These are phyloP conservation scores for Tribolium freemani DNA, from an alignment of 2,888 invertebrate genomes.

Conservation along the genomic window DNA sequence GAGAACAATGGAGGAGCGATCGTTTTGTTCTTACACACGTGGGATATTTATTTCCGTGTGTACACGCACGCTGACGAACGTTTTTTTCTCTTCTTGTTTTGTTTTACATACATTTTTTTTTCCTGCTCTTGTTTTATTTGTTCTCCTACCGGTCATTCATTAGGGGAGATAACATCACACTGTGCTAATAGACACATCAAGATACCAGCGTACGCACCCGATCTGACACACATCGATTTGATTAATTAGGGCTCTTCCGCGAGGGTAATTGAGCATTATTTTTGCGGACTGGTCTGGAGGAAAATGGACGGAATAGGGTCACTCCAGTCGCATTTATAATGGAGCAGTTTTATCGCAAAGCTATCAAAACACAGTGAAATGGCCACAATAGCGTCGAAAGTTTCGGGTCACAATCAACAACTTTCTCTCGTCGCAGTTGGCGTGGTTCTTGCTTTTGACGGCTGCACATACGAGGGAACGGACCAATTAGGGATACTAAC, in stretches of 20 bases:
- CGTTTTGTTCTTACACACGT: conserved; percentile 63
- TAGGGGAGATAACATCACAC: background rate
- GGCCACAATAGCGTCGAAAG: conserved; percentile 34
- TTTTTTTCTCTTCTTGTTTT: background rate
- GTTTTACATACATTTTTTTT: background rate
- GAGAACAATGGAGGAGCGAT: conserved; percentile 68
- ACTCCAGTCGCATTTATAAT: background rate
- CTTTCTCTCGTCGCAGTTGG: conserved; percentile 29
- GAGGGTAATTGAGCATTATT: background rate
- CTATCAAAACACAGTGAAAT: conserved; percentile 25
- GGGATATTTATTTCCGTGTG: conserved; percentile 37
- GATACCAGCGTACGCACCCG: background rate
- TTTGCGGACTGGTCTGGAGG: background rate
- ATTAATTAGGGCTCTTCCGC: background rate
- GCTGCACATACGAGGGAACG: background rate
- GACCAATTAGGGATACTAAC: background rate
- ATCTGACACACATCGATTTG: background rate
- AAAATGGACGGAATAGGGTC: background rate
- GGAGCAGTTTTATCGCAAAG: conserved; percentile 25
- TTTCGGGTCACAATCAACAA: conserved; percentile 29
- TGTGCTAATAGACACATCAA: background rate
- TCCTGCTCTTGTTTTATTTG: background rate
- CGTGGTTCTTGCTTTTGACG: conserved; percentile 24
- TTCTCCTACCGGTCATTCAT: background rate
- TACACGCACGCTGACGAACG: conserved; percentile 9